Evolutionary conservation across 2,888 invertebrate genomes (phyloP).

Genomic region (Pecten maximus): DNA sequence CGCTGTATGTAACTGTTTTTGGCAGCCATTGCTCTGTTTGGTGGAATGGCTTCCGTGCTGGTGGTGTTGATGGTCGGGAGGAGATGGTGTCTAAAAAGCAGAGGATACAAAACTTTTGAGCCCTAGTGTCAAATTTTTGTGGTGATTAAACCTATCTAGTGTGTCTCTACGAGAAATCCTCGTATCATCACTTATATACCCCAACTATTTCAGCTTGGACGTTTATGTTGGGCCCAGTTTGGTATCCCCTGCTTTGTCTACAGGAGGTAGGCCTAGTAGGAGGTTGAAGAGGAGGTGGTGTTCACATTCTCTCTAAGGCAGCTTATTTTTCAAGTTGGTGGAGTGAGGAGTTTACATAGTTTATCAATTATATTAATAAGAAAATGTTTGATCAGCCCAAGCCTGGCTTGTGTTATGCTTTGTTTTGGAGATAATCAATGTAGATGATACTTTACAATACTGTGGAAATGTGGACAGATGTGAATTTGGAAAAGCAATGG

Average conservation of each 20-base stretch:
- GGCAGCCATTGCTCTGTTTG: background rate
- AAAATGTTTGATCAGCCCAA: constrained; percentile 19
- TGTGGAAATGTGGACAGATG: background rate
- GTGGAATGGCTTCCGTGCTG: background rate
- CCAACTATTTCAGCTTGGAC: no score
- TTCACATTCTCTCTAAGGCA: constrained; percentile 33
- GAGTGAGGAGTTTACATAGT: constrained; percentile 33
- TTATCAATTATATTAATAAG: constrained; percentile 25
- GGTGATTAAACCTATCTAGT: no score
- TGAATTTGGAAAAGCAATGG: background rate
- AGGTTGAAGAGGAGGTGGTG: constrained; percentile 28
- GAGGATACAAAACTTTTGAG: background rate
- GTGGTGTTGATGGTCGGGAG: constrained; percentile 1
- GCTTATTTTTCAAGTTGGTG: constrained; percentile 26
- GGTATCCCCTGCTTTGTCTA: background rate
- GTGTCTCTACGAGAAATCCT: no score
- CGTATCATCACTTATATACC: no score
- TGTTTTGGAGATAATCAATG: background rate
- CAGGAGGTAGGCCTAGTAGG: background rate
- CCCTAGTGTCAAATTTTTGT: no score
- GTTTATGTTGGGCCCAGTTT: background rate
- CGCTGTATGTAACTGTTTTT: background rate
- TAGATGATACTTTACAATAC: background rate
- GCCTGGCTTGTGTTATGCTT: constrained; percentile 14
- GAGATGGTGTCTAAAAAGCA: background rate